Conservation (phyloP, 1,140 invertebrate genomes). For the Archegozetes longisetosus region DNA sequence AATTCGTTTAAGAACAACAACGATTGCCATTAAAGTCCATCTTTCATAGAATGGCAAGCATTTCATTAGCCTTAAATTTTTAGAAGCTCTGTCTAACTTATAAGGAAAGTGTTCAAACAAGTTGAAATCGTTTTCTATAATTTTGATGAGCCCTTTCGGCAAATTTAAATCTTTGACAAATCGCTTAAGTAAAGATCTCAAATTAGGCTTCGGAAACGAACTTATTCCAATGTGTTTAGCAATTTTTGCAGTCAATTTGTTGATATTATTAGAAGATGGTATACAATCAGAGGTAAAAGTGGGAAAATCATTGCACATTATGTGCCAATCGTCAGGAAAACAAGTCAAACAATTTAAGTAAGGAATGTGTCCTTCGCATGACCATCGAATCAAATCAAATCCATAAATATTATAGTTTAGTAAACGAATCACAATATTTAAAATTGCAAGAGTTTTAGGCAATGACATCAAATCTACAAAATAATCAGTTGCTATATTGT, state of each 20-base stretch:
- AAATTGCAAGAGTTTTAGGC: not conserved
- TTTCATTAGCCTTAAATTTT: not conserved
- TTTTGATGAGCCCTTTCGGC: not conserved
- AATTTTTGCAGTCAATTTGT: not conserved
- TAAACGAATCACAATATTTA: conserved; percentile 6
- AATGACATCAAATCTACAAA: not conserved
- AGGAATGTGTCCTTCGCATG: not conserved
- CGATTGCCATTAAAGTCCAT: not conserved
- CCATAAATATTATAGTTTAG: conserved; percentile 6
- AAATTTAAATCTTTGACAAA: conserved; percentile 11
- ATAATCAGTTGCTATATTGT: not conserved
- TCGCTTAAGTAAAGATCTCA: not conserved
- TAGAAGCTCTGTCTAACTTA: not conserved
- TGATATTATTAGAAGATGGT: not conserved
- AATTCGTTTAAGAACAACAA: not conserved
- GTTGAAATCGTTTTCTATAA: not conserved
- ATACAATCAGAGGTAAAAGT: not conserved
- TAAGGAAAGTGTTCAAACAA: not conserved
- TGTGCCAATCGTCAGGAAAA: conserved; percentile 1
- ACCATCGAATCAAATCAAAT: conserved; percentile 11
- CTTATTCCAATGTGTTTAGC: not conserved
- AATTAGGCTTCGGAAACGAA: not conserved
- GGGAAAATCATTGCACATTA: not conserved
- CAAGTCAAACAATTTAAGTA: not conserved
- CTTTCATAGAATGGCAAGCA: not conserved